Evolutionary conservation across 2,113 vertebrate genomes (phyloP), one percentile per base, ranked within the genome.

Genomic region (Chlamydotis undulata): DNA sequence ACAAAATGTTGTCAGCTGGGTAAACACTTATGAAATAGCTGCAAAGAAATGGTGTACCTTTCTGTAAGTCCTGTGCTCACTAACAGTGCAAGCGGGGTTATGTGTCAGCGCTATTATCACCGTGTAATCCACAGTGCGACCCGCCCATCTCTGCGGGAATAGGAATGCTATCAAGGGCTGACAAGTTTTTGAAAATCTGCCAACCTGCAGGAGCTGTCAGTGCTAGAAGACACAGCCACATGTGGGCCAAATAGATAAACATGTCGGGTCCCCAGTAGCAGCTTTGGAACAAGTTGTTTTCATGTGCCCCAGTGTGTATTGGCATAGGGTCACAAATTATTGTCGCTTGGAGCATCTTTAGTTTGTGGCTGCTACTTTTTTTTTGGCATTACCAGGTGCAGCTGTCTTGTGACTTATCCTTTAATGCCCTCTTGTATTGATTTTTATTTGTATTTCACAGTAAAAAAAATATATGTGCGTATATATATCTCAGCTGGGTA

Each of bases 181-280:
- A 93, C 97, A 97, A 97, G 88, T 77, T 90, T 90, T 89, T 97
- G 96, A 94, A 96, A 89, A 88, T 60, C 94, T 97, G 97, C 97
- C 97, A 97, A 49, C 89, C 87, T 89, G 78, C 90, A 85, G 93
- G 94, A 93, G 89, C 96, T 96, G 90, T 94, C 96, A 94, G 52
- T 87, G 90, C 84, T 76, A 41, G 94, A 87, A 95, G 91, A 91
- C 85, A 87, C 74, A 89, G 80, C 84, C 86, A 70, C 97, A 97
- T 96, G 95, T 97, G 97, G 92, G 84, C 94, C 92, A 93, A 90
- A 96, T 43, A 97, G 96, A 97, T 97, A 97, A 97, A 95, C 91
- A 64, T 65, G 90, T 88, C 89, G 82, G 83, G 78, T 90, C 94
- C 90, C 78, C 84, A 79, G 23, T 10, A 94, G 94, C 83, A 79